Percentiles rank a stretch among this genome's conserved stretches.
Evolutionary conservation across 2,888 invertebrate species (phyloP).

Genomic region (Tridacna crocea): DNA sequence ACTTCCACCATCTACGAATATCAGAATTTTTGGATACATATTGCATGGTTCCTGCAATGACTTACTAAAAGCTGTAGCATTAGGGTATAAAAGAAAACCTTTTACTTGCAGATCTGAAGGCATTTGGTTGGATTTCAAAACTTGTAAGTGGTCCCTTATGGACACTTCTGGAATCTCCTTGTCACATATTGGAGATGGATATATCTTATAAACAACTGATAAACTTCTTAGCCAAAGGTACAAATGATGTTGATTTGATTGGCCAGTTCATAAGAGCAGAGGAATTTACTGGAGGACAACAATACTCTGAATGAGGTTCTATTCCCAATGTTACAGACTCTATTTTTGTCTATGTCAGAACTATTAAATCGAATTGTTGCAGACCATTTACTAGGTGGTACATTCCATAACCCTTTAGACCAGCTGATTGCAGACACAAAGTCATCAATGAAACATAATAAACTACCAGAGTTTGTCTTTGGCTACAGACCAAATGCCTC

Average conservation of each 20-base stretch:
- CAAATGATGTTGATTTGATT: constrained; percentile 29
- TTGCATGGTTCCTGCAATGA: constrained; percentile 48
- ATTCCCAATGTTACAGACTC: constrained; percentile 31
- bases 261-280: constrained; percentile 25
- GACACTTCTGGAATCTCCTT: constrained; percentile 31
- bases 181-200: constrained; percentile 17
- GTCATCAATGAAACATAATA: constrained; percentile 51
- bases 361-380: constrained; percentile 47
- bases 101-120: constrained; percentile 43
- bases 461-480: constrained; percentile 57
- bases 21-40: constrained; percentile 14
- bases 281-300: constrained; percentile 25
- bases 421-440: constrained; percentile 21
- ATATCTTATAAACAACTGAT: constrained; percentile 32
- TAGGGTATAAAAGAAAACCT: constrained; percentile 45
- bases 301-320: constrained; percentile 17
- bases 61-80: constrained; percentile 40
- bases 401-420: constrained; percentile 40
- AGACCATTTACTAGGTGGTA: constrained; percentile 52
- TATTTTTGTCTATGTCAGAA: constrained; percentile 40
- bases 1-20: constrained; percentile 13
- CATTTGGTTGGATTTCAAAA: constrained; percentile 37
- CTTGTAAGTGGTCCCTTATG: constrained; percentile 38
- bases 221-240: constrained; percentile 10
- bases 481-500: constrained; percentile 53